Percentiles rank a stretch among this genome's conserved stretches.
phyloP scores from a whole-genome alignment of 92 coral and sea anemone species.

The Epizoanthus rinbou region DNA sequence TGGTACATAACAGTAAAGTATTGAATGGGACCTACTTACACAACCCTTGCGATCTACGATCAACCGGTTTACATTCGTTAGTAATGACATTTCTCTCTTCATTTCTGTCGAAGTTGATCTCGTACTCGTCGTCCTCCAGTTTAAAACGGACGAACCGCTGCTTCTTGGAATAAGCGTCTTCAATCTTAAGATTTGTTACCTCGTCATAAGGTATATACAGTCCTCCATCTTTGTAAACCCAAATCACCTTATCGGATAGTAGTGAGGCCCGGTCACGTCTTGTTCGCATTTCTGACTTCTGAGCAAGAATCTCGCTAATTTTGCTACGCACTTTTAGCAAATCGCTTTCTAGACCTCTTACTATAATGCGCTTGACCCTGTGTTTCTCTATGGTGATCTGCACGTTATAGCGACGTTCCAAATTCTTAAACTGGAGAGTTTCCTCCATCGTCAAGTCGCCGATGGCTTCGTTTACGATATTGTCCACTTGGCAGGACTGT shows the following conservation, averaged over 20 bases:
- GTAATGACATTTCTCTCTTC: constrained; percentile 55
- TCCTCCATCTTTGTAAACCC: constrained; percentile 44
- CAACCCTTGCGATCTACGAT: constrained; percentile 40
- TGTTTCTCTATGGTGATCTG: constrained; percentile 26
- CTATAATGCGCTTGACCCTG: constrained; percentile 24
- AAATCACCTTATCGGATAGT: constrained; percentile 57
- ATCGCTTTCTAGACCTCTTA: constrained; percentile 38
- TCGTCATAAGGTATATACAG: constrained; percentile 44
- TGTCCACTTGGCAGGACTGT: constrained; percentile 4
- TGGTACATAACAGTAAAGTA: too few species aligned
- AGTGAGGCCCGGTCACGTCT: constrained; percentile 14
- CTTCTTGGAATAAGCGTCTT: constrained; percentile 57
- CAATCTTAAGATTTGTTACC: constrained; percentile 56
- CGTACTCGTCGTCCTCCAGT: constrained; percentile 25
- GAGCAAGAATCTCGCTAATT: constrained; percentile 19
- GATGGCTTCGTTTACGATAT: constrained; percentile 7
- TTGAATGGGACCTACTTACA: background rate
- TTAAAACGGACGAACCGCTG: constrained; percentile 30
- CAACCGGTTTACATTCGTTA: constrained; percentile 37
- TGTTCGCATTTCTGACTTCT: background rate
- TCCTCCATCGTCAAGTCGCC: constrained; percentile 12
- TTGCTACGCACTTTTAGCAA: background rate
- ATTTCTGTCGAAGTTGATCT: constrained; percentile 65
- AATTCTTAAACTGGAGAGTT: background rate
- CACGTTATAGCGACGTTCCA: background rate